A percentile compares a stretch with the other conserved stretches of the same genome.
These are phyloP conservation scores for Neuroscelio doddi DNA, from an alignment of 2,888 invertebrate species.

Conservation along the genomic window DNA sequence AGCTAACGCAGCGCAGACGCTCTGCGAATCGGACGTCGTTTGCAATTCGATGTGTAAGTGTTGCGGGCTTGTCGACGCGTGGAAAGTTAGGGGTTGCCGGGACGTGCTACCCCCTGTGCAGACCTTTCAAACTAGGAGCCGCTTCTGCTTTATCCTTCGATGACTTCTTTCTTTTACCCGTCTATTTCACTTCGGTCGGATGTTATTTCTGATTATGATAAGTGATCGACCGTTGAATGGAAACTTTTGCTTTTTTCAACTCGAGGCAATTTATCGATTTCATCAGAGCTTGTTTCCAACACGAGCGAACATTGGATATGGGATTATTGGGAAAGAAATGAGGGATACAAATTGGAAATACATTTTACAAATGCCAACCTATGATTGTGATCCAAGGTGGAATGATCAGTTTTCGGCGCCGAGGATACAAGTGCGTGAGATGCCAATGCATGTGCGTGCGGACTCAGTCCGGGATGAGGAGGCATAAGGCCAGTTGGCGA, in stretches of 20 bases:
- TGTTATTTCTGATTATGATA: no score
- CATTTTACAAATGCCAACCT: constrained; percentile 77
- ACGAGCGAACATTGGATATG: background rate
- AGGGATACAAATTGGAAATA: no score
- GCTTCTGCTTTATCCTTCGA: constrained; percentile 25
- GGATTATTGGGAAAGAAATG: background rate
- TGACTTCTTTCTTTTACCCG: constrained; percentile 22
- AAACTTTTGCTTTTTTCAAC: no score
- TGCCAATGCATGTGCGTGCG: constrained; percentile 84
- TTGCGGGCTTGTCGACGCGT: constrained; percentile 50
- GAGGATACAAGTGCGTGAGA: constrained; percentile 87
- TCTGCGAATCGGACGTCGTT: constrained; percentile 49
- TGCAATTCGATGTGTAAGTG: constrained; percentile 43
- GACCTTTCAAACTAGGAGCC: constrained; percentile 55
- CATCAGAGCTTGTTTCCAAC: no score
- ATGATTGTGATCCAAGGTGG: constrained; percentile 79
- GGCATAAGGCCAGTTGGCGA: constrained; percentile 89
- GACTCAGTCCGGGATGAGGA: constrained; percentile 80
- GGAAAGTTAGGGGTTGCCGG: constrained; percentile 47
- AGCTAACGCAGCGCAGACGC: constrained; percentile 68
- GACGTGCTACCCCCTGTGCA: constrained; percentile 66
- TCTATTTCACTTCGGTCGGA: constrained; percentile 13
- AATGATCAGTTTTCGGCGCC: constrained; percentile 83
- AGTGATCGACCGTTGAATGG: background rate
- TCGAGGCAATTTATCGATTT: no score